phyloP scores from a whole-genome alignment of 2,888 invertebrate genomes.

The Agrenia bidenticulata region DNA sequence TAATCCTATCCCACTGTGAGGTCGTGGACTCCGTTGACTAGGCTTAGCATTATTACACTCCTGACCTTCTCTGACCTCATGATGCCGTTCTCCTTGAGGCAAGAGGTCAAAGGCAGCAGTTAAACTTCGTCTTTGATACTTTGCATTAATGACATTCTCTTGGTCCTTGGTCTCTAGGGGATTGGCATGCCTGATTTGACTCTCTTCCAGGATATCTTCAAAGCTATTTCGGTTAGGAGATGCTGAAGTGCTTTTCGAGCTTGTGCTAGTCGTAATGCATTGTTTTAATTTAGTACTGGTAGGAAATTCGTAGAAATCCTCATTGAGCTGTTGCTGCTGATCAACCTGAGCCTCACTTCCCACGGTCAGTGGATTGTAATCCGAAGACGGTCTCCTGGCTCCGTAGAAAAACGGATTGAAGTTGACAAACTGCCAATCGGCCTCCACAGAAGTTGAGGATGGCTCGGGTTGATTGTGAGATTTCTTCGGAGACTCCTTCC shows the following conservation, averaged over 20 bases:
- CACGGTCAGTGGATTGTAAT: too few species aligned
- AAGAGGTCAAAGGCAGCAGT: conserved; percentile 48
- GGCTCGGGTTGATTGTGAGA: conserved; percentile 54
- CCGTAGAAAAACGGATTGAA: conserved; percentile 55
- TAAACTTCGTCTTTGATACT: conserved; percentile 36
- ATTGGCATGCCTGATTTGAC: too few species aligned
- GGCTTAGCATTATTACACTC: neutral
- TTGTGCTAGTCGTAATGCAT: neutral
- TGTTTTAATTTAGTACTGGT: conserved; percentile 50
- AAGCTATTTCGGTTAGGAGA: too few species aligned
- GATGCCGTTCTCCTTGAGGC: conserved; percentile 20
- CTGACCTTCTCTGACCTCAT: neutral
- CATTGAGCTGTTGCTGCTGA: too few species aligned
- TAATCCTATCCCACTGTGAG: conserved; percentile 21
- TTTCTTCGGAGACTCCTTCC: conserved; percentile 51
- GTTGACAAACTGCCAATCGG: conserved; percentile 57
- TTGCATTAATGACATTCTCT: too few species aligned
- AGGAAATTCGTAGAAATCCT: conserved; percentile 53
- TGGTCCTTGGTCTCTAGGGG: neutral
- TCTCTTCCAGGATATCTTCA: too few species aligned
- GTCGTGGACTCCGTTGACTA: conserved; percentile 2
- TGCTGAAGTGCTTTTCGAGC: too few species aligned
- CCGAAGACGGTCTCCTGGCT: conserved; percentile 25
- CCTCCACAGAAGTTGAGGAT: conserved; percentile 54
- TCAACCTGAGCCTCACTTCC: too few species aligned